Evolutionary conservation across 2,888 invertebrate species (phyloP), one percentile per base, ranked within the genome.

Genomic region (Diloba caeruleocephala): DNA sequence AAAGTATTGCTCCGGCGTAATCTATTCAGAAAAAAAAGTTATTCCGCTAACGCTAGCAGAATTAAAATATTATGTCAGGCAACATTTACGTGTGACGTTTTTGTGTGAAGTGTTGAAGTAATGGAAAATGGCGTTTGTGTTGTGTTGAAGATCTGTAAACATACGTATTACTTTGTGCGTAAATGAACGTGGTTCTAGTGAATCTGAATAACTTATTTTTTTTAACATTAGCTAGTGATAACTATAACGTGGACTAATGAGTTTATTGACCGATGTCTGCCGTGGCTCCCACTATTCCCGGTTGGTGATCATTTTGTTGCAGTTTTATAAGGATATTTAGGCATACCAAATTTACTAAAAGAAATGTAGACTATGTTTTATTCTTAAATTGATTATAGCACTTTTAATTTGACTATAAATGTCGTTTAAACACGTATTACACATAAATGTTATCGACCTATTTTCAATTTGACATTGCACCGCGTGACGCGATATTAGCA

Each of bases 231-330:
- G 54, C 45, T 76, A 82, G 86, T 84, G 84, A 78, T 76, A 84
- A 71, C 33, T 78, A 80, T 76, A 89, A 82, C 79, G 89, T 86
- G 86, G 80, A 90, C 92, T 90, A 79, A 93, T 93, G 92, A 91
- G 87, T 91, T 90, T 92, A 84, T 84, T 90, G 91, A 92, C 93
- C 84, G 91, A 93, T 93, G 93, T 93, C 93, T 92, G 89, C 93
- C 91, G 88, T 93, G 90, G 93, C 93, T 87, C 91, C 92, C 85
- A 92, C 85, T 90, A 91, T 93, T 88, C 90, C 93, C 92, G 93
- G 93, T 93, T 85, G 64, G 92, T 90, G 74, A 68, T 58, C 9
- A 50, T 59, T 63, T 58, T 55, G 42, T 52, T 54, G 23, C 36
- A 34, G 28, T 42, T 33, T 29, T 28, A 8, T 0, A 1, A 15